A percentile compares a stretch with the other conserved stretches of the same genome.
These are phyloP conservation scores for Polypterus senegalus DNA, from an alignment of 2,113 vertebrate species.

Conservation along the genomic window DNA sequence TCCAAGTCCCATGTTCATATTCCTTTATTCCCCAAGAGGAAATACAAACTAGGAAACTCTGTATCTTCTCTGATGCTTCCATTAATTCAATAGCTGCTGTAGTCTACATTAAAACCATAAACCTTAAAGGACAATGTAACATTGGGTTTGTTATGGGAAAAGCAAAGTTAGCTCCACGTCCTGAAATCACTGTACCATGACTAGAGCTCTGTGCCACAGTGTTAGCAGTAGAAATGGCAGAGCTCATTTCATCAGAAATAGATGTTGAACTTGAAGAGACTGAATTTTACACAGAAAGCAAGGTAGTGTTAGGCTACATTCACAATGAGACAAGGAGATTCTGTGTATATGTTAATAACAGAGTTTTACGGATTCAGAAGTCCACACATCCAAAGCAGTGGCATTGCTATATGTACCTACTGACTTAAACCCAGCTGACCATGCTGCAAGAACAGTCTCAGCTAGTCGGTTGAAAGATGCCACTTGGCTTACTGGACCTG, in stretches of 20 bases:
- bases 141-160: neutral
- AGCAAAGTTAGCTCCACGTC: neutral
- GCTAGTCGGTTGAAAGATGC: constrained; percentile 5
- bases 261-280: constrained; percentile 9
- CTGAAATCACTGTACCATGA: neutral
- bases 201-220: constrained; percentile 1
- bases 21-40: neutral
- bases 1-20: neutral
- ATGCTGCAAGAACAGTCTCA: constrained; percentile 10
- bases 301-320: constrained; percentile 15
- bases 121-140: neutral
- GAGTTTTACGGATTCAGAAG: constrained; percentile 2
- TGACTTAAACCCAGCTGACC: constrained; percentile 13
- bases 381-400: constrained; percentile 13
- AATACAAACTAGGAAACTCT: neutral
- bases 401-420: constrained; percentile 6
- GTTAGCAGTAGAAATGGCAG: constrained; percentile 1
- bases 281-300: constrained; percentile 14
- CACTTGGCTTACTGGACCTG: constrained; percentile 12
- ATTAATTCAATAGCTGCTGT: neutral
- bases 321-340: constrained; percentile 9
- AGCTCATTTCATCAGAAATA: constrained; percentile 5
- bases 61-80: neutral
- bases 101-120: neutral
- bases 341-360: constrained; percentile 14